Conservation (phyloP, 2,113 vertebrate species). For the Mungos mungo region DNA sequence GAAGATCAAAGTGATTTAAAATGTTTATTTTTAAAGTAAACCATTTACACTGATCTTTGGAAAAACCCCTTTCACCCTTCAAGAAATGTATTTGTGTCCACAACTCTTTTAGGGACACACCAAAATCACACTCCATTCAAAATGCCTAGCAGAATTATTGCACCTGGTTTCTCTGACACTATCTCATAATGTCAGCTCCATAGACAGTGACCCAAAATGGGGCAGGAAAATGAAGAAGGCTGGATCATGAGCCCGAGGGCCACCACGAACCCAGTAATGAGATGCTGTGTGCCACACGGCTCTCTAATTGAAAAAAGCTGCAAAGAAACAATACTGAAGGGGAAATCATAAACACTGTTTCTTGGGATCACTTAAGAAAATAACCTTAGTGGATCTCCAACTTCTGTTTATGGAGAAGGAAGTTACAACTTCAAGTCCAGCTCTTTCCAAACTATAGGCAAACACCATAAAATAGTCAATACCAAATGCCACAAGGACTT, state of each 20-base stretch:
- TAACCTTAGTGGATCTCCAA: constrained; percentile 74
- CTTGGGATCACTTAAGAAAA: constrained; percentile 73
- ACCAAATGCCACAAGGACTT: constrained; percentile 50
- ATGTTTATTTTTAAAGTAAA: constrained; percentile 79
- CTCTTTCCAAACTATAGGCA: constrained; percentile 75
- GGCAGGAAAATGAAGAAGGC: constrained; percentile 71
- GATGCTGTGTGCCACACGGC: constrained; percentile 71
- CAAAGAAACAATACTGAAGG: constrained; percentile 56
- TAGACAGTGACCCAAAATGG: constrained; percentile 71
- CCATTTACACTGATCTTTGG: constrained; percentile 77
- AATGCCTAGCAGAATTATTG: constrained; percentile 71
- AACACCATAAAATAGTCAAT: constrained; percentile 76
- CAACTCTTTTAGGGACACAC: constrained; percentile 48
- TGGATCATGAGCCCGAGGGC: constrained; percentile 63
- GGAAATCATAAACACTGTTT: constrained; percentile 68
- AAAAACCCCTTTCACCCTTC: constrained; percentile 62
- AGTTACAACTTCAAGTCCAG: constrained; percentile 59
- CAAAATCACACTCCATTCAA: constrained; percentile 76
- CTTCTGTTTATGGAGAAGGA: constrained; percentile 68
- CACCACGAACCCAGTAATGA: constrained; percentile 45
- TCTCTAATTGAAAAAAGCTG: constrained; percentile 82
- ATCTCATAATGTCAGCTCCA: constrained; percentile 58
- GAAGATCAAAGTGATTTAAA: constrained; percentile 83
- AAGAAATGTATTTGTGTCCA: constrained; percentile 67
- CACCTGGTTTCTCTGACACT: constrained; percentile 75